A percentile compares a stretch with the other conserved stretches of the same genome.
Evolutionary conservation across 37 sponge, comb jelly and placozoan genomes (phyloP).

Genomic region (Aplysina aerophoba): DNA sequence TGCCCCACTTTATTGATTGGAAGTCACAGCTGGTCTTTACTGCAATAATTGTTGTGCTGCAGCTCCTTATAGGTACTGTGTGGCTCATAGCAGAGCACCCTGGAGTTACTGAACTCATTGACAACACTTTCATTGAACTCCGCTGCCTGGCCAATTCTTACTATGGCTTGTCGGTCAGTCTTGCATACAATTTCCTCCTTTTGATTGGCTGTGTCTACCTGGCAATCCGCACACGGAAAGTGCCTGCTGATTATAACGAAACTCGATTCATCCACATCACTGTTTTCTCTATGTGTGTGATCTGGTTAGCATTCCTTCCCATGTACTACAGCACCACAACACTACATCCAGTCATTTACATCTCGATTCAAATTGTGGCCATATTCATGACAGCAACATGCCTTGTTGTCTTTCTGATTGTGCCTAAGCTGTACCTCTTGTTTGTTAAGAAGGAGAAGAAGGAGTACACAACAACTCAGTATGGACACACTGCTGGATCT

Average conservation of each 20-base stretch:
- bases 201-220: constrained; percentile 47
- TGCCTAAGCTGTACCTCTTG: constrained; percentile 42
- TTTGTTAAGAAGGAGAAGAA: not conserved
- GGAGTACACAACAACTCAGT: no score
- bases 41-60: constrained; percentile 22
- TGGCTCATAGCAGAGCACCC: constrained; percentile 54
- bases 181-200: constrained; percentile 52
- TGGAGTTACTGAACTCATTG: not conserved
- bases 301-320: constrained; percentile 72
- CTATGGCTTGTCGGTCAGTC: constrained; percentile 11
- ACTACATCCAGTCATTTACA: constrained; percentile 38
- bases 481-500: no score
- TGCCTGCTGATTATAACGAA: constrained; percentile 73
- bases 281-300: constrained; percentile 31
- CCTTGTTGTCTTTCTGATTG: constrained; percentile 36
- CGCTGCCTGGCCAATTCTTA: constrained; percentile 24
- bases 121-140: not conserved
- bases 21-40: constrained; percentile 49
- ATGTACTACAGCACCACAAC: constrained; percentile 23
- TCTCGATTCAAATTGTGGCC: constrained; percentile 29
- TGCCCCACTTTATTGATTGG: constrained; percentile 19
- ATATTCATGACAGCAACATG: constrained; percentile 56
- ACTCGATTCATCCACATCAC: constrained; percentile 66
- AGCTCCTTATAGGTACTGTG: constrained; percentile 20
- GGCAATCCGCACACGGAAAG: constrained; percentile 58